Evolutionary conservation across 92 coral and sea anemone species (phyloP), one percentile per base, ranked within the genome.

Genomic region (Siderastrea siderea): DNA sequence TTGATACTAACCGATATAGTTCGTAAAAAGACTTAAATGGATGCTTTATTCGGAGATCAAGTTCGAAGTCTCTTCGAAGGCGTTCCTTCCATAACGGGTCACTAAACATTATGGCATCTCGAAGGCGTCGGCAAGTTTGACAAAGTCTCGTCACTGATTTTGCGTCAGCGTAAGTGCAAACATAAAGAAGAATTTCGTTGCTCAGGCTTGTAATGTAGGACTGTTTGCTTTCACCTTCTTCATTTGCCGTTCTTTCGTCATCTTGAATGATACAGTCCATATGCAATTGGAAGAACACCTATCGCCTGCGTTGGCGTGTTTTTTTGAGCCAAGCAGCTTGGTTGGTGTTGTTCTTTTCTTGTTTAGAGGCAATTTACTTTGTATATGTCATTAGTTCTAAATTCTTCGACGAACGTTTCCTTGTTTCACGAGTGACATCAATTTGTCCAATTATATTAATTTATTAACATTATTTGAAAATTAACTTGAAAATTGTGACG

Each of bases 21-120:
- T 98, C 95, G 60, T 85, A 87, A 55, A 82, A 94, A 1, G 95
- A 87, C 46, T 66, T 62, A 60, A 98, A 96, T 17, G 99, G 99
- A 26, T 47, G 81, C 49, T 90, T 91, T 12, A 91, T 81, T 74
- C 77, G 84, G 3, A 98, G 94, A 49, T 91, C 78, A 50, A 96
- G 87, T 26, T 92, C 93, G 77, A 91, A 96, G 87, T 98, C 99
- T 73, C 93, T 78, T 8, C 81, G 88, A 67, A 96, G 93, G 69
- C 95, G 88, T 47, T 87, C 81, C 66, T 93, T 92, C 99, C 99
- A 98, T 3, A 98, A 86, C 4, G 87, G 94, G 47, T 98, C 98
- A 70, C 94, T 90, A 65, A 82, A 93, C 67, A 75, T 86, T 60
- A 93, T 85, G 47, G 88, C 89, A 48, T 71, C 82, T 46, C 92